Evolutionary conservation across 2,113 vertebrate genomes (phyloP), one percentile per base, ranked within the genome.

Genomic region (Dasypus novemcinctus): DNA sequence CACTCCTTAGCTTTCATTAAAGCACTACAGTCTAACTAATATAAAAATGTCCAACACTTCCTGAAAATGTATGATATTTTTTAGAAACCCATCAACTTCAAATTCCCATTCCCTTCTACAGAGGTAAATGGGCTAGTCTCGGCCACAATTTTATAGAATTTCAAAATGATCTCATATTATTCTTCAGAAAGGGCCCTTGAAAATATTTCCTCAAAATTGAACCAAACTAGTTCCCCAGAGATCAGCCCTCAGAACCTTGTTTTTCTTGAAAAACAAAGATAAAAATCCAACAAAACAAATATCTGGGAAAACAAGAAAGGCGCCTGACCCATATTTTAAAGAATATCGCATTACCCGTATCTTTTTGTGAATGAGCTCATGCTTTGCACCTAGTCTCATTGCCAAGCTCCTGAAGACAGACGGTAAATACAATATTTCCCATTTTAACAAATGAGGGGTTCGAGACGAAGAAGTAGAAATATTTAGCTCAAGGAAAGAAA

Each of bases 141-240:
- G 75, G n/a, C 31, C 84, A 91, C 31, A 36, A n/a, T 71, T 94
- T 97, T 95, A 92, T 72, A 97, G 96, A 97, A 83, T 90, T 97
- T 91, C 91, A 97, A 97, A 98, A 98, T 97, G 75, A 98, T 89
- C 91, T 96, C 90, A 96, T 76, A 61, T 36, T 71, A 74, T 92
- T 97, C 97, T 97, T 96, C 92, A 92, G 87, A 95, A 98, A 96
- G 78, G 90, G 94, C 49, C 54, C 96, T 96, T 95, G 92, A 86
- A 97, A 17, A n/a, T 0, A 0, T 97, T 98, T 98, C 90, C 97
- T 97, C 97, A 97, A 95, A 96, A 94, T 96, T 92, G 90, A 96
- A 95, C 76, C 38, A 78, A 91, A 88, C 74, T 80, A 96, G 94
- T 97, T 98, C 95, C 97, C 90, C 83, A 69, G 74, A 97, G 96